A percentile compares a stretch with the other conserved stretches of the same genome.
Conservation (phyloP, 2,888 invertebrate genomes). For the Conops quadrifasciatus region DNA sequence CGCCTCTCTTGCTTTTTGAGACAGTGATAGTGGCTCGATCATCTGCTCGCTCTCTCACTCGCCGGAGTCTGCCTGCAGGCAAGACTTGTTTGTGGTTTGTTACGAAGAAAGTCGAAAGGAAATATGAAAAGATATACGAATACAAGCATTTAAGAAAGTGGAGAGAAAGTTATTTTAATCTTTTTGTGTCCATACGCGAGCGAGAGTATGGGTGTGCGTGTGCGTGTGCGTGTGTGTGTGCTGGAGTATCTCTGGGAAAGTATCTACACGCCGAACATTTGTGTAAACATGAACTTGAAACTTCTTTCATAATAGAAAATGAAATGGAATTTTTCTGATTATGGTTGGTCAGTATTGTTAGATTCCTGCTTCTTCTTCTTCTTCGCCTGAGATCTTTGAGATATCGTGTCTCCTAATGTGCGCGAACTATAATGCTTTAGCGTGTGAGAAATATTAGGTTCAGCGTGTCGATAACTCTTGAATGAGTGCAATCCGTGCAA, state of each 20-base stretch:
- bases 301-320: conserved; percentile 33
- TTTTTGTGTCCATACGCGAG: conserved; percentile 16
- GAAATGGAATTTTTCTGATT: neutral
- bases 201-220: neutral
- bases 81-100: conserved; percentile 4
- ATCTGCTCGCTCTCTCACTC: conserved; percentile 11
- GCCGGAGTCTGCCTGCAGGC: neutral
- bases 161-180: conserved; percentile 34
- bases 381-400: too few relatives aligned
- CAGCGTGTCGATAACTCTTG: too few relatives aligned
- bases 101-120: conserved; percentile 51
- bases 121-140: conserved; percentile 37
- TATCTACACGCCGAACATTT: conserved; percentile 10
- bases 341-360: too few relatives aligned
- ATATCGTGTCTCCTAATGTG: too few relatives aligned
- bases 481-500: too few relatives aligned
- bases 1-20: neutral
- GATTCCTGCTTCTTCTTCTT: too few relatives aligned
- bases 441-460: too few relatives aligned
- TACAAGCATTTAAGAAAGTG: conserved; percentile 20
- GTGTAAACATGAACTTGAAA: conserved; percentile 45
- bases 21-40: neutral
- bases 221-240: conserved; percentile 7
- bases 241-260: conserved; percentile 21
- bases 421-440: too few relatives aligned